phyloP scores from a whole-genome alignment of 23 tunicate genomes.

The Aplidium turbinatum region DNA sequence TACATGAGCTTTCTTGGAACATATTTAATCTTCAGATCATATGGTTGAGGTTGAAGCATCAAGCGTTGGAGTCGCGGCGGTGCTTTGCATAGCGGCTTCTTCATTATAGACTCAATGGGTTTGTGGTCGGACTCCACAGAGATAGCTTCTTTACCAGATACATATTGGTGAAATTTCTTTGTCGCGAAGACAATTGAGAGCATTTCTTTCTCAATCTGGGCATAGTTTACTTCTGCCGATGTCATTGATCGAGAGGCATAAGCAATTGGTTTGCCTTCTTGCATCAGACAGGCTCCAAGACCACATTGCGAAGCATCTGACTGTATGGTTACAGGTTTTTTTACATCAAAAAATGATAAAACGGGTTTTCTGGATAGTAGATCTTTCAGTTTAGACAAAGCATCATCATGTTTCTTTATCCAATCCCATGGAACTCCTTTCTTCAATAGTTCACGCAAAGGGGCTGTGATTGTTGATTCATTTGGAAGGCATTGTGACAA shows the following conservation, averaged over 20 bases:
- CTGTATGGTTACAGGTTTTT: constrained; percentile 29
- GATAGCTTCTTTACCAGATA: constrained; percentile 7
- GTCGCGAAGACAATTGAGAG: constrained; percentile 28
- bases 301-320: constrained; percentile 44
- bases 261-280: constrained; percentile 34
- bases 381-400: constrained; percentile 9
- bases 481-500: constrained; percentile 34
- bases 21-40: constrained; percentile 29
- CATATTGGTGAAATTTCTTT: constrained; percentile 31
- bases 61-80: constrained; percentile 48
- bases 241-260: constrained; percentile 32
- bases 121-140: constrained; percentile 53
- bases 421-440: constrained; percentile 19
- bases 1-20: constrained; percentile 31
- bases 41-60: constrained; percentile 47
- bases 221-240: constrained; percentile 33
- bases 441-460: constrained; percentile 37
- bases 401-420: constrained; percentile 17
- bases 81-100: constrained; percentile 33
- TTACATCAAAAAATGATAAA: constrained; percentile 24
- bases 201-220: constrained; percentile 44
- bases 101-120: constrained; percentile 37
- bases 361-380: neutral
- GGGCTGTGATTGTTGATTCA: constrained; percentile 25
- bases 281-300: constrained; percentile 30